Evolutionary conservation across 2,797 vertebrate species (phyloP).

Genomic region (Poecilia wingei): DNA sequence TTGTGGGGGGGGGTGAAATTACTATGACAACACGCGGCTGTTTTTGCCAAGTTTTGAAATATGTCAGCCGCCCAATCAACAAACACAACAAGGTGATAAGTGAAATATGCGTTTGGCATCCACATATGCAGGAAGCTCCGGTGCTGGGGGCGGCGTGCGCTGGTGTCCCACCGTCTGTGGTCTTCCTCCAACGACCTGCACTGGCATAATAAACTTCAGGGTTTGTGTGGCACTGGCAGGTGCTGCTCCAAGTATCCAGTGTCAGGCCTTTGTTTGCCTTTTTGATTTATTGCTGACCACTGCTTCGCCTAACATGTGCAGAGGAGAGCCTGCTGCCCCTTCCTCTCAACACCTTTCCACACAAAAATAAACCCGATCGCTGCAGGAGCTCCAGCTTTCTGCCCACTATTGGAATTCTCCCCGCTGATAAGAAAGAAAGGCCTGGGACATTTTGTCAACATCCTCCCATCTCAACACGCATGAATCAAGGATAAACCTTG

Average conservation of each 20-base stretch:
- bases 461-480: slow-evolving; percentile 53
- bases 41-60: slow-evolving; percentile 61
- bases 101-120: slow-evolving; percentile 48
- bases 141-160: slow-evolving; percentile 1
- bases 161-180: slow-evolving; percentile 19
- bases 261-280: slow-evolving; percentile 79
- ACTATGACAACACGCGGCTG: slow-evolving; percentile 66
- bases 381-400: slow-evolving; percentile 67
- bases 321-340: slow-evolving; percentile 59
- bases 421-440: slow-evolving; percentile 63
- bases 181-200: slow-evolving; percentile 53
- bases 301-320: slow-evolving; percentile 73
- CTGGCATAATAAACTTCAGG: slow-evolving; percentile 47
- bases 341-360: slow-evolving; percentile 76
- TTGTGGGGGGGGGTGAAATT: slow-evolving; percentile 62
- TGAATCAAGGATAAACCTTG: slow-evolving; percentile 53
- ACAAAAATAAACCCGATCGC: slow-evolving; percentile 78
- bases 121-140: slow-evolving; percentile 12
- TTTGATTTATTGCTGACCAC: slow-evolving; percentile 78
- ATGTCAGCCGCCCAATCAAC: slow-evolving; percentile 57
- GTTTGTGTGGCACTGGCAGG: slow-evolving; percentile 79
- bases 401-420: slow-evolving; percentile 63
- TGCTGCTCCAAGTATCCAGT: slow-evolving; percentile 74
- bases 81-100: slow-evolving; percentile 61
- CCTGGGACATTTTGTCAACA: slow-evolving; percentile 53